Conservation (phyloP, 2,888 invertebrate genomes). For the Julus scandinavius region DNA sequence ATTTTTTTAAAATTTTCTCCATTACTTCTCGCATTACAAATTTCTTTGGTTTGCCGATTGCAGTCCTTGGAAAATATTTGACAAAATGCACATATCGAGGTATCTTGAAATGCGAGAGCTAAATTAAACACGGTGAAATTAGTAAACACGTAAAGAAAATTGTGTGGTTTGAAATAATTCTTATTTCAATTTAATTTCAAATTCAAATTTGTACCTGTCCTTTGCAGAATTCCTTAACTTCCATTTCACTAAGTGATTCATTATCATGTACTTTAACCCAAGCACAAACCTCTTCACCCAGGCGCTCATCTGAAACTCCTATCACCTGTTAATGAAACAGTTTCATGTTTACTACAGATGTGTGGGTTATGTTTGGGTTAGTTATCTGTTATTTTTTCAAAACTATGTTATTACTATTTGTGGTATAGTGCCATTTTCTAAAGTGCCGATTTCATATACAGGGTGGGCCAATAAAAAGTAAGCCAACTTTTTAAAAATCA, state of each 20-base stretch:
- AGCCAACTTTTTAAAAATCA: too few species aligned
- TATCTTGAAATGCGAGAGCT: constrained; percentile 51
- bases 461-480: too few species aligned
- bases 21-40: constrained; percentile 48
- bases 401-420: too few species aligned
- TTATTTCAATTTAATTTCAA: background rate
- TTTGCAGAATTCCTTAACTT: background rate
- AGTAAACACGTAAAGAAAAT: background rate
- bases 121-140: background rate
- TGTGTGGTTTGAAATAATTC: too few species aligned
- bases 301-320: background rate
- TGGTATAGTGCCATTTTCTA: too few species aligned
- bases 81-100: constrained; percentile 52
- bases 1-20: background rate
- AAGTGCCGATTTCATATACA: too few species aligned
- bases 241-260: background rate
- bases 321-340: background rate
- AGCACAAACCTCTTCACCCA: background rate
- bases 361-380: too few species aligned
- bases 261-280: background rate
- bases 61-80: constrained; percentile 44
- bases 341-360: too few species aligned
- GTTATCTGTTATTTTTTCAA: too few species aligned
- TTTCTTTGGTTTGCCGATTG: constrained; percentile 49
- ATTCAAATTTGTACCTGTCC: background rate